A percentile compares a stretch with the other conserved stretches of the same genome.
These are phyloP conservation scores for Meghimatium bilineatum DNA, from an alignment of 2,888 invertebrate species.

Conservation along the genomic window DNA sequence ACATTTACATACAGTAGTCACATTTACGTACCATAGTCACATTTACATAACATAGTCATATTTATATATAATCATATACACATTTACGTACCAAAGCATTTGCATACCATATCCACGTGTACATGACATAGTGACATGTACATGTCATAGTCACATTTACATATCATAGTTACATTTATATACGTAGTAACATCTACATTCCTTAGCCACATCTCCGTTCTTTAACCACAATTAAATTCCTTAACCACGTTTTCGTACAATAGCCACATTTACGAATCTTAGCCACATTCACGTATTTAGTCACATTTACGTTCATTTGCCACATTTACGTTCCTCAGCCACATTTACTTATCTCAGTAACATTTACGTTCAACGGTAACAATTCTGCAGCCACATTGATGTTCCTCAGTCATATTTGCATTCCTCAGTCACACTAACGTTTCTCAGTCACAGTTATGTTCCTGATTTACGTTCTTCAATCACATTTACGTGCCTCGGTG, in stretches of 20 bases:
- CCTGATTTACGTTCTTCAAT: not conserved
- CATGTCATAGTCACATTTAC: not conserved
- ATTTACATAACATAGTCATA: not conserved
- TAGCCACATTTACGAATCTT: not conserved
- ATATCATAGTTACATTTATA: not conserved
- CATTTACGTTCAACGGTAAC: not conserved
- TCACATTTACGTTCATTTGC: too few relatives aligned
- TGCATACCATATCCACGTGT: not conserved
- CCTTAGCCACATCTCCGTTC: not conserved
- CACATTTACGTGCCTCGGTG: too few relatives aligned
- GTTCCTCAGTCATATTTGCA: not conserved
- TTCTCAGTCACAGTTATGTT: not conserved
- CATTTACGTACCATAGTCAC: not conserved
- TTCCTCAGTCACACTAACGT: not conserved
- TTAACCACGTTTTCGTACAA: not conserved
- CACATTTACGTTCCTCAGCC: too few relatives aligned
- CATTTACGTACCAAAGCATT: not conserved
- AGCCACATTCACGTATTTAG: not conserved
- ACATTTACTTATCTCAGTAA: too few relatives aligned
- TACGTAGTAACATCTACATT: not conserved
- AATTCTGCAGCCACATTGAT: not conserved
- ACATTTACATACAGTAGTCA: not conserved
- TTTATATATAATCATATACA: slow-evolving; percentile 3
- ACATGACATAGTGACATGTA: not conserved
- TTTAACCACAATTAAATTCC: too few relatives aligned